A percentile compares a stretch with the other conserved stretches of the same genome.
Evolutionary conservation across 2,888 invertebrate genomes (phyloP).

Genomic region (Drosophila meridionalis): DNA sequence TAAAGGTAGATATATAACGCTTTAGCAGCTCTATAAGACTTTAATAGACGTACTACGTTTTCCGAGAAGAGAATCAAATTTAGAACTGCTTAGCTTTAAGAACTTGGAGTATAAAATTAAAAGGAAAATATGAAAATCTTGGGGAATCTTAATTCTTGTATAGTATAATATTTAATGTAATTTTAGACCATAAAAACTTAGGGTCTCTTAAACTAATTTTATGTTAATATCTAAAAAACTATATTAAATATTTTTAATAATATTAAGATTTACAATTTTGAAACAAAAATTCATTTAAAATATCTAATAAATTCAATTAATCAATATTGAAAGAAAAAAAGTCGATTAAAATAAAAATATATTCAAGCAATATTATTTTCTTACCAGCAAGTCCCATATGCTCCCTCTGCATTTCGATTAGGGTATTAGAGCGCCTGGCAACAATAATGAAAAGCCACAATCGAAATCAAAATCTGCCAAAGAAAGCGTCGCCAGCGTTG

Average conservation of each 20-base stretch:
- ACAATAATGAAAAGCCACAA: constrained; percentile 21
- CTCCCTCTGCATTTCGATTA: background rate
- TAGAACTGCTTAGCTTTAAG: too few relatives aligned
- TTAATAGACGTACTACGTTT: too few relatives aligned
- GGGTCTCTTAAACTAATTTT: too few relatives aligned
- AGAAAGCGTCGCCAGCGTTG: constrained; percentile 35
- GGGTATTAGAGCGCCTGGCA: background rate
- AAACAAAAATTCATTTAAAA: background rate
- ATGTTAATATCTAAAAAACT: too few relatives aligned
- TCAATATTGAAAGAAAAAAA: background rate
- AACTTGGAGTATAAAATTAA: background rate
- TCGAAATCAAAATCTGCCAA: constrained; percentile 49
- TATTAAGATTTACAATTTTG: too few relatives aligned
- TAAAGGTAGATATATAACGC: too few relatives aligned
- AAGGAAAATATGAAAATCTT: background rate
- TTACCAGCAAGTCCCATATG: background rate
- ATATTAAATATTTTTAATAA: too few relatives aligned
- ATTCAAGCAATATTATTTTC: background rate
- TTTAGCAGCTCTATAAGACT: background rate
- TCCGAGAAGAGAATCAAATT: too few relatives aligned
- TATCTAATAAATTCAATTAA: too few relatives aligned
- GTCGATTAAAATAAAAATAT: background rate
- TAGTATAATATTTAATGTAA: background rate
- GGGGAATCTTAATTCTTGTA: background rate
- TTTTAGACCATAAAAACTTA: too few relatives aligned